Percentiles rank a stretch among this genome's conserved stretches.
These are phyloP conservation scores for Fissipunctia ypsillon DNA, from an alignment of 2,888 invertebrate genomes.

Conservation along the genomic window DNA sequence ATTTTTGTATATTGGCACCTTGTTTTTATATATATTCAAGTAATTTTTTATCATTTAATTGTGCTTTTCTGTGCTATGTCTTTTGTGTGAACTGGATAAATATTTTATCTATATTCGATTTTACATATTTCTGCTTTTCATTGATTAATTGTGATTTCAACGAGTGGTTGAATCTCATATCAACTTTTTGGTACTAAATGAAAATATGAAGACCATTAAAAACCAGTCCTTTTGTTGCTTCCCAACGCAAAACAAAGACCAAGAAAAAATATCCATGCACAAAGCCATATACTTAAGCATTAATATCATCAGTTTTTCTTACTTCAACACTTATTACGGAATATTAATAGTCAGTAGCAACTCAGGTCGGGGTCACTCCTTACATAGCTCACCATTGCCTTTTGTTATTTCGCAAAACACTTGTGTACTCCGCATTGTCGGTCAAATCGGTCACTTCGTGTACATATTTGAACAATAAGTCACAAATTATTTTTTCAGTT, in stretches of 20 bases:
- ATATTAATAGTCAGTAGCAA: slow-evolving; percentile 52
- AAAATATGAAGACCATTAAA: slow-evolving; percentile 12
- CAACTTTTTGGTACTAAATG: neutral
- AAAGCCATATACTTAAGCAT: slow-evolving; percentile 12
- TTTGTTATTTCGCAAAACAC: slow-evolving; percentile 75
- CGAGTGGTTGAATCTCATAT: neutral
- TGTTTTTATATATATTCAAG: too few species aligned
- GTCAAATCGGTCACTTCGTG: slow-evolving; percentile 83
- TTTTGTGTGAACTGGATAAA: too few species aligned
- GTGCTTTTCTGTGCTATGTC: too few species aligned
- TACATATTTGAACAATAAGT: slow-evolving; percentile 68
- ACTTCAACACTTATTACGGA: slow-evolving; percentile 51
- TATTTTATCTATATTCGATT: too few species aligned
- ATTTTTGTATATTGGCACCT: too few species aligned
- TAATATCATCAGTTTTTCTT: slow-evolving; percentile 42
- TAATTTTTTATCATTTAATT: too few species aligned
- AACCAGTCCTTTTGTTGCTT: neutral
- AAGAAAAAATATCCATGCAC: slow-evolving; percentile 42
- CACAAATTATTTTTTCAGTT: slow-evolving; percentile 80
- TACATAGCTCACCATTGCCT: slow-evolving; percentile 60
- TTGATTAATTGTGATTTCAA: neutral
- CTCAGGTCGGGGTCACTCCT: slow-evolving; percentile 73
- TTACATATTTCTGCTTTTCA: neutral
- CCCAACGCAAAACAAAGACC: slow-evolving; percentile 14
- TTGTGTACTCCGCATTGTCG: slow-evolving; percentile 75